These are phyloP conservation scores for Anguilla pacifica DNA, from an alignment of 2,797 vertebrate genomes.

Conservation along the genomic window DNA sequence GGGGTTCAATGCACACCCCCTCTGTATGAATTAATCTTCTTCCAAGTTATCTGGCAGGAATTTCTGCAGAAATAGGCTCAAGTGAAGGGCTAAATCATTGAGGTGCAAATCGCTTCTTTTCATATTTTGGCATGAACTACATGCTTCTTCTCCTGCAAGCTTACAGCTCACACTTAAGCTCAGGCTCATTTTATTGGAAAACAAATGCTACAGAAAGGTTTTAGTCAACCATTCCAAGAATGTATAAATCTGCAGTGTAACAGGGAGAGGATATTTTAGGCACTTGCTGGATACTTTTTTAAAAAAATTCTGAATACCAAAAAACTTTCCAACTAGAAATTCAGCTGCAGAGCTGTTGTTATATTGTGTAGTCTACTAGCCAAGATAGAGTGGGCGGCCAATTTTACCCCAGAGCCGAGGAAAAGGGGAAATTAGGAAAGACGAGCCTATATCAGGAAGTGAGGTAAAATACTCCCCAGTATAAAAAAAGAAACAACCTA, in stretches of 20 bases:
- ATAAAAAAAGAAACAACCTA: no score
- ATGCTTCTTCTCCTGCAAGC: neutral
- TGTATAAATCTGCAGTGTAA: neutral
- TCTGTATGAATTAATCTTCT: slow-evolving; percentile 19
- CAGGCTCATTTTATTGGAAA: neutral
- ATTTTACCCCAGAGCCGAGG: no score
- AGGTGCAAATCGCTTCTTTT: neutral
- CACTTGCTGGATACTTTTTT: neutral
- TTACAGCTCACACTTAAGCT: neutral
- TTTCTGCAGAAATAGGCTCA: neutral
- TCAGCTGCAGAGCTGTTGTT: slow-evolving; percentile 3
- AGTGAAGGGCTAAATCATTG: slow-evolving; percentile 15
- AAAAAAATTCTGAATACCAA: neutral
- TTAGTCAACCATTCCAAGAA: neutral
- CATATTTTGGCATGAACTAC: slow-evolving; percentile 8
- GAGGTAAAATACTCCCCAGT: no score
- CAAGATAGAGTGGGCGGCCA: neutral
- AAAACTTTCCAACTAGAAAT: neutral
- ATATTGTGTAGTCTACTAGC: neutral
- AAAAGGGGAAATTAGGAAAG: no score
- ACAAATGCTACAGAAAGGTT: neutral
- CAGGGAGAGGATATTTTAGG: neutral
- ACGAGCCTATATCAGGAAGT: no score
- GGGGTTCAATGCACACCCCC: slow-evolving; percentile 24
- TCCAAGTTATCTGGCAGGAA: slow-evolving; percentile 21